Evolutionary conservation across 1,140 invertebrate species (phyloP).

Genomic region (Pomacea maculata): DNA sequence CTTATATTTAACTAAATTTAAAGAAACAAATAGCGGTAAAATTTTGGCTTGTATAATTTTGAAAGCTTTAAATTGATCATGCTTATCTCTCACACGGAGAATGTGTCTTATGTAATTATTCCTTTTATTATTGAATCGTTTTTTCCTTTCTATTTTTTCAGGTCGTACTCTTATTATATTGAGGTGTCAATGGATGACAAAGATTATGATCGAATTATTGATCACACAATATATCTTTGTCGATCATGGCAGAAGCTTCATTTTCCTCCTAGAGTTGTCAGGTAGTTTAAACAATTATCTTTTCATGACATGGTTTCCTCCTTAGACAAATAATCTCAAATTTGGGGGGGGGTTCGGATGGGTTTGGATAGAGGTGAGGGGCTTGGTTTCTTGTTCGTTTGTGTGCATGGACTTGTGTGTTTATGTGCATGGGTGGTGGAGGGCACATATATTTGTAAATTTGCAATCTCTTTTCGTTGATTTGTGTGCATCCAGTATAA

Average conservation of each 20-base stretch:
- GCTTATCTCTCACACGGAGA: background rate
- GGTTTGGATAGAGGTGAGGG: background rate
- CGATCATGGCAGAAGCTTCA: conserved; percentile 96
- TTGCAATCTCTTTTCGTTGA: too few relatives aligned
- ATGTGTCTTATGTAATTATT: background rate
- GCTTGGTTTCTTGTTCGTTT: too few relatives aligned
- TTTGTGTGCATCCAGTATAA: too few relatives aligned
- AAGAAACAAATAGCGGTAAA: background rate
- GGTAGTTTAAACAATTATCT: conserved; percentile 47
- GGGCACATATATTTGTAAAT: too few relatives aligned
- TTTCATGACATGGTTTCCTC: background rate
- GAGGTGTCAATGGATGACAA: conserved; percentile 96
- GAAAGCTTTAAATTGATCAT: background rate
- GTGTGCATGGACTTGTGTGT: too few relatives aligned
- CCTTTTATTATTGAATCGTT: background rate
- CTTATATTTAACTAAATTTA: background rate
- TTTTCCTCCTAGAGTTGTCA: conserved; percentile 87
- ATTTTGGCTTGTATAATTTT: background rate
- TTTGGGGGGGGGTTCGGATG: background rate
- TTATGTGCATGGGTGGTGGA: too few relatives aligned
- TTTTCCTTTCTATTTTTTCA: conserved; percentile 35
- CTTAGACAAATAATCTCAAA: background rate
- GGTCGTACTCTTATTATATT: conserved; percentile 94
- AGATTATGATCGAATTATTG: conserved; percentile 92
- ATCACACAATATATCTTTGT: conserved; percentile 91